These are phyloP conservation scores for Brachionus plicatilis DNA, from an alignment of 1,140 invertebrate species.

Conservation along the genomic window DNA sequence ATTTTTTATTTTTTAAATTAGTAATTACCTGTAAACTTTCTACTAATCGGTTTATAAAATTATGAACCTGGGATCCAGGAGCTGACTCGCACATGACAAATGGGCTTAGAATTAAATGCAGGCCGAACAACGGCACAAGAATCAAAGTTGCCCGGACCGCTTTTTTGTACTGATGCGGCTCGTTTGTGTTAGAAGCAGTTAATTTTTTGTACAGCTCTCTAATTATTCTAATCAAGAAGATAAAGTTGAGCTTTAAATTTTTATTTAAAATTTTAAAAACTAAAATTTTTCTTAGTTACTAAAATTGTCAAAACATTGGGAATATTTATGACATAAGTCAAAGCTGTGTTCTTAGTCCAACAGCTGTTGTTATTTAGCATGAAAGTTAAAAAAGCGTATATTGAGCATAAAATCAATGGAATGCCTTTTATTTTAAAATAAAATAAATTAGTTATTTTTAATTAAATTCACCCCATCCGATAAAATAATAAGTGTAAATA, in stretches of 20 bases:
- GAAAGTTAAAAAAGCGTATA: neutral
- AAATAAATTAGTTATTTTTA: neutral
- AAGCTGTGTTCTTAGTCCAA: neutral
- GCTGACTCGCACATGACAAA: constrained; percentile 32
- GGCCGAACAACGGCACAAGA: constrained; percentile 26
- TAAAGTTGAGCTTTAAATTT: constrained; percentile 24
- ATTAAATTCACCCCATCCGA: constrained; percentile 28
- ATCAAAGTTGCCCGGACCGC: constrained; percentile 30
- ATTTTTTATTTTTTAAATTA: too few relatives aligned
- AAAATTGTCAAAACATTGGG: constrained; percentile 33
- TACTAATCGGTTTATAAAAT: constrained; percentile 15
- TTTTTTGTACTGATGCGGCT: constrained; percentile 20
- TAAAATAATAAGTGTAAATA: neutral
- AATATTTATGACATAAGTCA: neutral
- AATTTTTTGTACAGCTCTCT: constrained; percentile 18
- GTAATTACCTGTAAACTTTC: constrained; percentile 9
- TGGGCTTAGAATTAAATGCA: constrained; percentile 25
- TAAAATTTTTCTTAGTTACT: neutral
- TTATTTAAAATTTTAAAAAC: neutral
- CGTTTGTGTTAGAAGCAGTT: neutral
- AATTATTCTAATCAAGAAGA: constrained; percentile 26
- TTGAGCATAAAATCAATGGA: neutral
- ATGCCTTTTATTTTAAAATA: neutral
- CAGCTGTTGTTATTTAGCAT: constrained; percentile 15
- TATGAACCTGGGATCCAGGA: neutral